These are phyloP conservation scores for Pelodiscus sinensis DNA, from an alignment of 2,113 vertebrate species.

Conservation along the genomic window DNA sequence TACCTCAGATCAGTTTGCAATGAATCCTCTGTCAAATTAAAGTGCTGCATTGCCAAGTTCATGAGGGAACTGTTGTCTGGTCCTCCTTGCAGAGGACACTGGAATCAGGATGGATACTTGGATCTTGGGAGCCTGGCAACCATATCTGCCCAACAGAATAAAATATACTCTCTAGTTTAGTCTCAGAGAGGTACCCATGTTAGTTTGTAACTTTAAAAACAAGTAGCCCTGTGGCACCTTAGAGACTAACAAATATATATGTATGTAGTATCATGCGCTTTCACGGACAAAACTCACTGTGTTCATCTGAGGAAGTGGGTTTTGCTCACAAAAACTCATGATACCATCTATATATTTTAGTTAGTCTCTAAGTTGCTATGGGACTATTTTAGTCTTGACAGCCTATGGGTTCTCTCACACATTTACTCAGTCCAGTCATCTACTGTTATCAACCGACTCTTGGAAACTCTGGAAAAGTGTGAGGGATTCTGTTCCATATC, in stretches of 20 bases:
- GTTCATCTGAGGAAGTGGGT: no score
- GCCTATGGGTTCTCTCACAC: not conserved
- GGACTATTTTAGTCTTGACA: not conserved
- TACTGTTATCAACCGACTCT: not conserved
- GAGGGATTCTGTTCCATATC: not conserved
- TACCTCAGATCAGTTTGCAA: rapidly evolving
- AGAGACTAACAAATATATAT: no score
- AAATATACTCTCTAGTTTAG: not conserved
- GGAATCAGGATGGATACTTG: not conserved
- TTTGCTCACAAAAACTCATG: no score
- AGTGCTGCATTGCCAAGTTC: not conserved
- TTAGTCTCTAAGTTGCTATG: no score
- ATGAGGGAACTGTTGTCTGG: not conserved
- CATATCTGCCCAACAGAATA: not conserved
- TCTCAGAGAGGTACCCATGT: no score
- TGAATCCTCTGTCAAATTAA: rapidly evolving
- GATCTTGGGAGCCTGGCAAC: not conserved
- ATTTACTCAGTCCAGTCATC: rapidly evolving
- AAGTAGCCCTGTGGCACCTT: no score
- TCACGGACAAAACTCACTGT: no score
- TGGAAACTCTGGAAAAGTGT: not conserved
- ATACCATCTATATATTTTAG: no score
- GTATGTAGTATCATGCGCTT: no score
- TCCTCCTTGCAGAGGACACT: not conserved
- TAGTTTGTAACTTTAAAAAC: no score